Conservation (phyloP, 2,797 vertebrate species). For the Pangasius mekongensis region DNA sequence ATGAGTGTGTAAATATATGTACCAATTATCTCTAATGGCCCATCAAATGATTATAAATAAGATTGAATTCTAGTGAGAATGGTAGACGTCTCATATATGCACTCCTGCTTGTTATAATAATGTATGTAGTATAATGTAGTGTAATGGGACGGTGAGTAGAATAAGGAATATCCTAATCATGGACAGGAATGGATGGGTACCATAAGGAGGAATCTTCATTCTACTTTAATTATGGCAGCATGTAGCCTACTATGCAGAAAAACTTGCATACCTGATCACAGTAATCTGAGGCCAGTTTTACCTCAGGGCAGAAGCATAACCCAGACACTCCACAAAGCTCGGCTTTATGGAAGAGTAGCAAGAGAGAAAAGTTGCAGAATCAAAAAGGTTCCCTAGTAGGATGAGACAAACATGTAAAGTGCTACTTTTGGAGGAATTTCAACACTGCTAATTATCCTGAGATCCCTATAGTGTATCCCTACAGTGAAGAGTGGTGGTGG, state of each 20-base stretch:
- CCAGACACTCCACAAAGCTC: neutral
- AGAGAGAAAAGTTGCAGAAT: neutral
- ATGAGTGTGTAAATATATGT: neutral
- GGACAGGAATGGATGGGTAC: neutral
- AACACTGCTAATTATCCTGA: neutral
- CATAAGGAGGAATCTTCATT: neutral
- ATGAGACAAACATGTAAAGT: neutral
- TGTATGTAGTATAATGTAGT: neutral
- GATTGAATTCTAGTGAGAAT: neutral
- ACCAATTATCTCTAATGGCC: neutral
- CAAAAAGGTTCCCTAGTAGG: too few relatives aligned
- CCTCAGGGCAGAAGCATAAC: neutral
- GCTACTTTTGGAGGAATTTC: neutral
- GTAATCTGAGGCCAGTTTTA: neutral
- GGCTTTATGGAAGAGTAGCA: neutral
- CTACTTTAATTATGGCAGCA: neutral
- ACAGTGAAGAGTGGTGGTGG: neutral
- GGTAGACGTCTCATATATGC: neutral
- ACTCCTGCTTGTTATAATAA: slow-evolving; percentile 5
- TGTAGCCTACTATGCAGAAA: neutral
- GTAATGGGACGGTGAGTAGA: neutral
- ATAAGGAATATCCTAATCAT: neutral
- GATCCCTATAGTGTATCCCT: neutral
- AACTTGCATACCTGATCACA: neutral
- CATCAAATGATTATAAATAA: neutral